Percentiles rank a stretch among this genome's conserved stretches.
These are phyloP conservation scores for Sclerodermus sp. DNA, from an alignment of 2,888 invertebrate genomes.

Conservation along the genomic window DNA sequence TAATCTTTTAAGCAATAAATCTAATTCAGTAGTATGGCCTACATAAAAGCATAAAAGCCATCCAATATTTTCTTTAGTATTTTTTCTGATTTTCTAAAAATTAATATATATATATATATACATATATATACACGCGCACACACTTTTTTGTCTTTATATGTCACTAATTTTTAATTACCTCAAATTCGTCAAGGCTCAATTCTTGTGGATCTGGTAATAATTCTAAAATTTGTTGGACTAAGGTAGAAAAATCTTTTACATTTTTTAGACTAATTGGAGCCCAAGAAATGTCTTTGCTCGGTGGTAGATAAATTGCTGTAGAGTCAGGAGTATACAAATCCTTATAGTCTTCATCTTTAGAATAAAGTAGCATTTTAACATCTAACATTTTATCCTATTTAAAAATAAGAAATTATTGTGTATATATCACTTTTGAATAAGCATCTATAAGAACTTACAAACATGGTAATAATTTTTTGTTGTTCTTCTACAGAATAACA, in stretches of 20 bases:
- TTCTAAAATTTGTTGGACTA: slow-evolving; percentile 63
- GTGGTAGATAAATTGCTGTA: slow-evolving; percentile 40
- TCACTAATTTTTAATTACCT: slow-evolving; percentile 57
- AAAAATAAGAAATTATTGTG: slow-evolving; percentile 38
- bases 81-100: slow-evolving; percentile 18
- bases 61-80: slow-evolving; percentile 39
- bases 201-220: slow-evolving; percentile 66
- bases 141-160: slow-evolving; percentile 2
- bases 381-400: slow-evolving; percentile 45
- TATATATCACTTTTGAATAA: slow-evolving; percentile 8
- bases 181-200: slow-evolving; percentile 63
- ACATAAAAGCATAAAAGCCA: slow-evolving; percentile 64
- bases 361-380: slow-evolving; percentile 32
- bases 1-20: slow-evolving; percentile 65
- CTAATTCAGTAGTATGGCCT: slow-evolving; percentile 60
- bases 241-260: slow-evolving; percentile 59
- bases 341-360: slow-evolving; percentile 27
- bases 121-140: slow-evolving; percentile 1
- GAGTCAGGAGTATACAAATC: slow-evolving; percentile 23
- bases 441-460: slow-evolving; percentile 62
- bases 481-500: slow-evolving; percentile 40
- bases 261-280: slow-evolving; percentile 43
- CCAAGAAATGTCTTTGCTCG: slow-evolving; percentile 38
- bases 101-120: background rate
- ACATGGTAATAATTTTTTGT: slow-evolving; percentile 70